These are phyloP conservation scores for Heliconius himera DNA, from an alignment of 1,140 invertebrate species.

Conservation along the genomic window DNA sequence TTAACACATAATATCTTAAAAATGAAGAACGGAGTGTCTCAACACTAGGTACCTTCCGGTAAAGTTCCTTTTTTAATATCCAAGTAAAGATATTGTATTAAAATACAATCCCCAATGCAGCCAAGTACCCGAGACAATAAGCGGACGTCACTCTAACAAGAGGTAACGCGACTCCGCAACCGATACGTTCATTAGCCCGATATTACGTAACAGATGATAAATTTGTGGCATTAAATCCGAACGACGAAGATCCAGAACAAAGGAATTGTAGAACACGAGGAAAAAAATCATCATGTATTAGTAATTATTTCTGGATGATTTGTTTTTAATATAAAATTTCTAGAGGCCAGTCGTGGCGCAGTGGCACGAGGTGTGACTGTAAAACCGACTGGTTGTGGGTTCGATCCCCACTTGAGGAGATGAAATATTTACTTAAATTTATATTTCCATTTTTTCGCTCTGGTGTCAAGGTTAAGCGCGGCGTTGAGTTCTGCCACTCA, in stretches of 20 bases:
- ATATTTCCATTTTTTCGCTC: no score
- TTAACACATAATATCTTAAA: no score
- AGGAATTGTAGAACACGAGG: neutral
- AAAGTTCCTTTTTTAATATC: neutral
- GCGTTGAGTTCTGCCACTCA: no score
- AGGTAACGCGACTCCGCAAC: conserved; percentile 64
- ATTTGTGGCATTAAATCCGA: conserved; percentile 31
- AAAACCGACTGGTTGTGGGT: no score
- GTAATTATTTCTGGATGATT: neutral
- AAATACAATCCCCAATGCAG: neutral
- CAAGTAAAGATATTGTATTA: neutral
- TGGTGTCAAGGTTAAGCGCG: no score
- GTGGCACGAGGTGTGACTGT: no score
- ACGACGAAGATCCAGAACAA: neutral
- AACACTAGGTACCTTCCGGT: neutral
- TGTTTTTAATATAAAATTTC: neutral
- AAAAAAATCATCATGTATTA: no score
- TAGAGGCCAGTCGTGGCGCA: no score
- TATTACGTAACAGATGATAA: conserved; percentile 57
- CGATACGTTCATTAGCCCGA: conserved; percentile 70
- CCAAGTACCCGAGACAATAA: conserved; percentile 44
- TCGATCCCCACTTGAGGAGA: no score
- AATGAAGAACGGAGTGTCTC: no score
- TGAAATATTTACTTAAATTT: no score
- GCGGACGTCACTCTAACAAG: conserved; percentile 58